phyloP scores from a whole-genome alignment of 1,140 invertebrate species.

The Nasonia vitripennis region DNA sequence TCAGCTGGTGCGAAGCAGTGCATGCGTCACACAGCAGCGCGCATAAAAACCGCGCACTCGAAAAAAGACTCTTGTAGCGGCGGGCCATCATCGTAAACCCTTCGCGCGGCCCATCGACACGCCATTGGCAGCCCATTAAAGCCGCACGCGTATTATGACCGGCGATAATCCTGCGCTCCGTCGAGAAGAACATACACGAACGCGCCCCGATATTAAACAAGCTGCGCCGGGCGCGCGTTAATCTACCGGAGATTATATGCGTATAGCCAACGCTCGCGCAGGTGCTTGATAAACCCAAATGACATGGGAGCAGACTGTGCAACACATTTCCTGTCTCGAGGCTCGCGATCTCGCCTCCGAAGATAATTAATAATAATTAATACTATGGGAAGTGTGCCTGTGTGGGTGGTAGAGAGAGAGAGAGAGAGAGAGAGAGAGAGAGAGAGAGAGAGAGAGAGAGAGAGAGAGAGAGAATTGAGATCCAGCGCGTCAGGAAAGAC shows the following conservation, averaged over 20 bases:
- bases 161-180: neutral
- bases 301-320: neutral
- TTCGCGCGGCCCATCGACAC: neutral
- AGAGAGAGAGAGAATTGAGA: neutral
- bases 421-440: too few relatives aligned
- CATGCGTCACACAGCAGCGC: too few relatives aligned
- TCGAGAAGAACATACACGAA: neutral
- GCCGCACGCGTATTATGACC: neutral
- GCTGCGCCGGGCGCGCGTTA: neutral
- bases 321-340: neutral
- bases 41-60: neutral
- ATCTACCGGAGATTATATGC: conserved; percentile 20
- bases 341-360: neutral
- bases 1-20: too few relatives aligned
- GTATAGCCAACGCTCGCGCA: neutral
- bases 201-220: neutral
- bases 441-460: too few relatives aligned
- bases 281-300: conserved; percentile 16
- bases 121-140: conserved; percentile 5
- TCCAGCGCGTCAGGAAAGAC: too few relatives aligned
- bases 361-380: conserved; percentile 46
- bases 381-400: neutral
- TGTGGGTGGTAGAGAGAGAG: neutral
- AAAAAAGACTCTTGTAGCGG: neutral
- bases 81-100: neutral